Conservation (phyloP, 2,113 vertebrate species). For the Conger conger region DNA sequence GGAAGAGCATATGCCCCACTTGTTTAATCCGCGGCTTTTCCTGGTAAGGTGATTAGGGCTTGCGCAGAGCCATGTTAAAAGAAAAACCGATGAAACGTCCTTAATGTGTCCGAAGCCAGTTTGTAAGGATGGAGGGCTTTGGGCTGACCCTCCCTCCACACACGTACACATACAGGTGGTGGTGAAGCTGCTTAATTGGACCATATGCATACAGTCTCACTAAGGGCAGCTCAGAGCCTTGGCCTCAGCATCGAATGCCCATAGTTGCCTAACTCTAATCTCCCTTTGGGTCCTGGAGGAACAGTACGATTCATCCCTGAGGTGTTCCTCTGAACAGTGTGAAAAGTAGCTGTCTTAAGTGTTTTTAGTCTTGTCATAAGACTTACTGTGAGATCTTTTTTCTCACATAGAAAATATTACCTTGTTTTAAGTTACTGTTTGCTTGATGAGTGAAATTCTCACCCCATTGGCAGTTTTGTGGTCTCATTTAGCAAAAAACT, state of each 20-base stretch:
- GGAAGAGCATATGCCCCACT: slow-evolving; percentile 53
- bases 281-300: no score
- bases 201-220: background rate
- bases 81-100: slow-evolving; percentile 14
- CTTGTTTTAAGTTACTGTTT: no score
- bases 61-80: slow-evolving; percentile 48
- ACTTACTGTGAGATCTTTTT: no score
- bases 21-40: slow-evolving; percentile 62
- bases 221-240: background rate
- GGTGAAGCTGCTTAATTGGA: background rate
- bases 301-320: background rate
- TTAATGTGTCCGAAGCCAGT: slow-evolving; percentile 29
- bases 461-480: no score
- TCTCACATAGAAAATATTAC: no score
- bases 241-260: no score
- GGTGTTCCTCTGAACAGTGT: background rate
- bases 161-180: background rate
- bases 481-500: no score
- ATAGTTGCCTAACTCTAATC: no score
- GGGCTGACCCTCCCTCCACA: background rate
- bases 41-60: slow-evolving; percentile 62
- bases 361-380: no score
- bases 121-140: background rate
- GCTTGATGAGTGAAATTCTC: no score
- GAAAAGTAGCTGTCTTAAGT: no score